Percentiles rank a stretch among this genome's conserved stretches.
These are phyloP conservation scores for Drosophila ogumai DNA, from an alignment of 1,140 invertebrate species.

Conservation along the genomic window DNA sequence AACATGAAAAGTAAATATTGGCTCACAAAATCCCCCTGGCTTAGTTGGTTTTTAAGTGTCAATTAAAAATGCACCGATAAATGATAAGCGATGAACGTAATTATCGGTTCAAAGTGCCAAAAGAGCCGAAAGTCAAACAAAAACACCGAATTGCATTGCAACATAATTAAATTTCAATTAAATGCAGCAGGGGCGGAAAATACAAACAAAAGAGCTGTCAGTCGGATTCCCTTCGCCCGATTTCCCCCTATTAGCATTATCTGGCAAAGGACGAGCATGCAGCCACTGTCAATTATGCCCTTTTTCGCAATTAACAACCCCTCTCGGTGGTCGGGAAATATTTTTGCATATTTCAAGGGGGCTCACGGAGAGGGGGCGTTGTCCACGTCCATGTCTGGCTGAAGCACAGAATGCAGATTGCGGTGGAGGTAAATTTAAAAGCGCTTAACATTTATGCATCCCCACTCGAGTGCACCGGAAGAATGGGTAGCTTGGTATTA, in stretches of 20 bases:
- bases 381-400: slow-evolving; percentile 27
- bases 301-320: slow-evolving; percentile 72
- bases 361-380: neutral
- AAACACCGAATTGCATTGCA: slow-evolving; percentile 34
- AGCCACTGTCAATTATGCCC: slow-evolving; percentile 74
- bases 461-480: slow-evolving; percentile 1
- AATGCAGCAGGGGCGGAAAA: slow-evolving; percentile 28
- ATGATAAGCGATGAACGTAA: slow-evolving; percentile 45
- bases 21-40: slow-evolving; percentile 21
- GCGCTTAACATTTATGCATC: slow-evolving; percentile 57
- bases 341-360: slow-evolving; percentile 60
- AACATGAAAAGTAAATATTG: slow-evolving; percentile 46
- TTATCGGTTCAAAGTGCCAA: slow-evolving; percentile 57
- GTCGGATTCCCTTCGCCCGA: neutral
- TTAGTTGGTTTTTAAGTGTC: slow-evolving; percentile 67
- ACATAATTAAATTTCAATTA: slow-evolving; percentile 80
- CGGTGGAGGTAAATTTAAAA: slow-evolving; percentile 62
- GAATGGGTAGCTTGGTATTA: neutral
- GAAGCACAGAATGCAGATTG: slow-evolving; percentile 42
- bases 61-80: slow-evolving; percentile 66
- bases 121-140: slow-evolving; percentile 42
- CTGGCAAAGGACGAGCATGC: slow-evolving; percentile 45
- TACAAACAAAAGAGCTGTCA: slow-evolving; percentile 48
- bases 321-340: slow-evolving; percentile 48
- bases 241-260: slow-evolving; percentile 63